Evolutionary conservation across 2,113 vertebrate genomes (phyloP), one percentile per base, ranked within the genome.

Genomic region (Oplegnathus fasciatus): DNA sequence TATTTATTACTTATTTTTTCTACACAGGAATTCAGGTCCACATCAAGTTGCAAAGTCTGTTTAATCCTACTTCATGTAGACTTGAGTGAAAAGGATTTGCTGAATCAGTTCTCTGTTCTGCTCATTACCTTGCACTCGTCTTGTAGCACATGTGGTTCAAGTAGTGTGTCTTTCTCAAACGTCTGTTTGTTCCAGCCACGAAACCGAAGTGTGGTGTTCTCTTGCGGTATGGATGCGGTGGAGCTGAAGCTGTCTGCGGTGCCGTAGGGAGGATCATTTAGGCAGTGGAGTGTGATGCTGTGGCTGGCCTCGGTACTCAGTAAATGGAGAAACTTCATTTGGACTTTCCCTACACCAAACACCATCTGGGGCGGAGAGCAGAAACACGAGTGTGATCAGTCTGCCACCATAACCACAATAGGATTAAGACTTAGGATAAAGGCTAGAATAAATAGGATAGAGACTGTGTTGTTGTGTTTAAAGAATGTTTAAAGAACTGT

Each of bases 281-380:
- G 96, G 89, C 98, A 99, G 85, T 98, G 97, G 80, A 99, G 85
- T 7, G 96, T 97, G 91, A 99, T 95, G 89, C 91, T 94, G 42
- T 99, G 99, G 73, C 94, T 96, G 86, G 97, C 98, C 91, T 97
- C 97, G n/a, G 95, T 94, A 91, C 98, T 99, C 94, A 99, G 92
- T 77, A 99, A 95, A 90, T 99, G 98, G 91, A 99, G 96, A 90
- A 99, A 99, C 92, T 99, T 99, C 98, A 99, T 99, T 94, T 99
- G 98, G 80, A 99, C 98, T 94, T 97, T 98, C 66, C 96, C 97
- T 42, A 97, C 76, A 62, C 94, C 96, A 46, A 99, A 99, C 83
- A 93, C 95, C 96, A 98, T 92, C 98, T 99, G 89, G 82, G 68
- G 71, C 73, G 8, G 93, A 70, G 62, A 70, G 60, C 28, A 78